These are phyloP conservation scores for Notothenia rossii DNA, from an alignment of 2,113 vertebrate species.

Conservation along the genomic window DNA sequence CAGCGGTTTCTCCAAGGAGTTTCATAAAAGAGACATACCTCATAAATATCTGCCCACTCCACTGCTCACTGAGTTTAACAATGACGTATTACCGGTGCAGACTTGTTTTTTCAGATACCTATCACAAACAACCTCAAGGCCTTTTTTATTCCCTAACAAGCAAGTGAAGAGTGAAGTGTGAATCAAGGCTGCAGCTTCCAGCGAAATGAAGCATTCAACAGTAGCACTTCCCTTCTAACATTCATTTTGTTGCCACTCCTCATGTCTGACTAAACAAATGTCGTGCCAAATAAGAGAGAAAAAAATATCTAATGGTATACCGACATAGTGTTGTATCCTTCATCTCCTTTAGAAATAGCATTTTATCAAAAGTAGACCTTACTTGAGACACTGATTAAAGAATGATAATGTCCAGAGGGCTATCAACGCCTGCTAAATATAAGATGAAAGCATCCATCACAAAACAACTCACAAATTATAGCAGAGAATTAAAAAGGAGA, in stretches of 20 bases:
- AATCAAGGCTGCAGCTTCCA: constrained; percentile 17
- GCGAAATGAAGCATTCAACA: constrained; percentile 26
- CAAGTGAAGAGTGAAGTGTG: constrained; percentile 33
- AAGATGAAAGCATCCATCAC: constrained; percentile 35
- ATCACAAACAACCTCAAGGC: constrained; percentile 64
- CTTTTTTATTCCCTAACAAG: constrained; percentile 63
- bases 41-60: constrained; percentile 43
- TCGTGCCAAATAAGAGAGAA: constrained; percentile 14
- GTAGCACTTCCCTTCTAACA: constrained; percentile 4
- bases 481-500: constrained; percentile 47
- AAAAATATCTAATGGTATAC: background rate
- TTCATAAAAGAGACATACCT: constrained; percentile 24
- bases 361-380: constrained; percentile 46
- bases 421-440: constrained; percentile 33
- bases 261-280: background rate
- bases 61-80: constrained; percentile 49
- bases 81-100: constrained; percentile 46
- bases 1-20: constrained; percentile 4
- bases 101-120: constrained; percentile 48
- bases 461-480: background rate
- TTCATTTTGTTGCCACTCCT: background rate
- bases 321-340: background rate
- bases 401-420: constrained; percentile 13
- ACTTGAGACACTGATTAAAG: constrained; percentile 7
- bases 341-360: background rate